Conservation (phyloP, 2,797 vertebrate genomes). For the Balearica regulorum region DNA sequence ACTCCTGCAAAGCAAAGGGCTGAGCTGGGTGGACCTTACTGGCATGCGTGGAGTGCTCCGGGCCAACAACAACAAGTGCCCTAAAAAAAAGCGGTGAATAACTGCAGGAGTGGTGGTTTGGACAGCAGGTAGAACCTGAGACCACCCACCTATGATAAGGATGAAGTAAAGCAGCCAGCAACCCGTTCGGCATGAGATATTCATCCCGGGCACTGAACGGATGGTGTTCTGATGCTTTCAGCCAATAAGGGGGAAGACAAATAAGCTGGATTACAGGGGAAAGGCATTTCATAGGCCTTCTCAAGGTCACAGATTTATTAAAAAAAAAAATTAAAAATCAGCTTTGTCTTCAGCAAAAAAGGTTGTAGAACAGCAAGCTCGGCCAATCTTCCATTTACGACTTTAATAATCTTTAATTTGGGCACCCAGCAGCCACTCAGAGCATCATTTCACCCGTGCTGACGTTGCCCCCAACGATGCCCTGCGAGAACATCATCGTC, state of each 20-base stretch:
- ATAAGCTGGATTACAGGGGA: background rate
- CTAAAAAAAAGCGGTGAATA: background rate
- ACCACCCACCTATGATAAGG: background rate
- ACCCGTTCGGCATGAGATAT: rapidly evolving
- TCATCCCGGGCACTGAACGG: background rate
- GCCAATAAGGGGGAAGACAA: background rate
- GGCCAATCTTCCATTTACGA: background rate
- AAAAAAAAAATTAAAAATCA: background rate
- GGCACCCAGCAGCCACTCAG: background rate
- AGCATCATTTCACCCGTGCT: background rate
- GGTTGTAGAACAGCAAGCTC: background rate
- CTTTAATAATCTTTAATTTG: background rate
- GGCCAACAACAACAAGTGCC: background rate
- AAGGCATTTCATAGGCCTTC: slow-evolving; percentile 38
- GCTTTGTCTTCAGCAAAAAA: background rate
- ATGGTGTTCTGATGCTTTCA: background rate
- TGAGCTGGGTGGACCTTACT: background rate
- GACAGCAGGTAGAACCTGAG: background rate
- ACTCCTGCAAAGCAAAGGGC: background rate
- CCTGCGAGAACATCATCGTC: rapidly evolving
- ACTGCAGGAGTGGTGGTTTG: background rate
- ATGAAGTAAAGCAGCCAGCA: background rate
- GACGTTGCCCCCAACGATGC: rapidly evolving
- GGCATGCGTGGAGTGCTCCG: rapidly evolving
- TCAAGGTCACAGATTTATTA: slow-evolving; percentile 7